phyloP scores from a whole-genome alignment of 2,888 invertebrate genomes.

The Terebella lapidaria region DNA sequence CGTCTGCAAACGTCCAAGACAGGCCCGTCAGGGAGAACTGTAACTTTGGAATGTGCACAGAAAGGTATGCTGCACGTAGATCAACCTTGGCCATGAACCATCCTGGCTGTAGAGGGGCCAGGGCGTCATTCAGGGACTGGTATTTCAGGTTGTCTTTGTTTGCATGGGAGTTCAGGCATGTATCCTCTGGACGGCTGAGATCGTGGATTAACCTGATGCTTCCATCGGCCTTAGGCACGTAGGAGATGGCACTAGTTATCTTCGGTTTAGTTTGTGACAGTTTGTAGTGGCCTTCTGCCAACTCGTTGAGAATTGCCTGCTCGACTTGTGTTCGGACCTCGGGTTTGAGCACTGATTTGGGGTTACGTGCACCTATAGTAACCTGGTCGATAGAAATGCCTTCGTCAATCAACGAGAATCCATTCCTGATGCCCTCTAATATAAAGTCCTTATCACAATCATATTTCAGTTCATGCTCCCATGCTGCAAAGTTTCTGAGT shows the following conservation, averaged over 20 bases:
- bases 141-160: neutral
- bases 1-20: neutral
- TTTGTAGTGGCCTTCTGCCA: neutral
- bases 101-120: neutral
- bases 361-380: no score
- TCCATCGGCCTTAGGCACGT: neutral
- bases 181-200: neutral
- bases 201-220: neutral
- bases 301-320: neutral
- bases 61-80: neutral
- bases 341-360: no score
- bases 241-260: neutral
- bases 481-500: no score
- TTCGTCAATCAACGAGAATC: no score
- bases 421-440: no score
- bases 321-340: no score
- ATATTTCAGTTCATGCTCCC: no score
- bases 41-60: neutral
- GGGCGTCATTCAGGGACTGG: neutral
- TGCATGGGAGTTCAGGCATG: neutral
- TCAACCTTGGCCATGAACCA: neutral
- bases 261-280: neutral
- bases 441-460: no score
- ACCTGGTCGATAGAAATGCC: no score
- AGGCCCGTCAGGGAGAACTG: neutral